A percentile compares a stretch with the other conserved stretches of the same genome.
Evolutionary conservation across 2,888 invertebrate genomes (phyloP).

Genomic region (Nycteola revayana): DNA sequence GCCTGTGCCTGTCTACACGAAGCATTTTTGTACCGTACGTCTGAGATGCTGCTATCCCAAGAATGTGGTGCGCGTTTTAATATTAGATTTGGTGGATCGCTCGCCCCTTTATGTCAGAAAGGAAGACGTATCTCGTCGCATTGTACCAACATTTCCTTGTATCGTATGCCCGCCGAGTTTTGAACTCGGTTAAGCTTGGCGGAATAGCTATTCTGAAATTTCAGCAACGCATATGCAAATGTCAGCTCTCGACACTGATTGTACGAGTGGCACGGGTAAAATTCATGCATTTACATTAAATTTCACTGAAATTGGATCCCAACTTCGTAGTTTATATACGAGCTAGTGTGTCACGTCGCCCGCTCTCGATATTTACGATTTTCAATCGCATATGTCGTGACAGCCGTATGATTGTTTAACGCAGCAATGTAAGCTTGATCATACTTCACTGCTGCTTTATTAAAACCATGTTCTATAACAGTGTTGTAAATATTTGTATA

Average conservation of each 20-base stretch:
- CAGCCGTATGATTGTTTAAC: slow-evolving; percentile 20
- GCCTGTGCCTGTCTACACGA: slow-evolving; percentile 24
- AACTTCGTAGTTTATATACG: slow-evolving; percentile 68
- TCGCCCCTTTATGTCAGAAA: slow-evolving; percentile 51
- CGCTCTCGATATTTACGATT: slow-evolving; percentile 68
- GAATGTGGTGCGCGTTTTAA: slow-evolving; percentile 50
- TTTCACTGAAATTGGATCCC: slow-evolving; percentile 75
- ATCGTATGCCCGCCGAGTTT: slow-evolving; percentile 66
- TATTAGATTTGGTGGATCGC: slow-evolving; percentile 45
- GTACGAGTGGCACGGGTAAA: slow-evolving; percentile 77
- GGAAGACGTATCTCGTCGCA: slow-evolving; percentile 54
- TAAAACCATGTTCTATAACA: no score
- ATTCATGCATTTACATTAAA: slow-evolving; percentile 81
- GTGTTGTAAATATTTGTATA: no score
- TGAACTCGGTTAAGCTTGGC: slow-evolving; percentile 73
- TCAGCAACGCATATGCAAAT: slow-evolving; percentile 80
- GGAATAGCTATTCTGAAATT: slow-evolving; percentile 76
- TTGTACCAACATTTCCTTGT: slow-evolving; percentile 57
- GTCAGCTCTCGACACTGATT: slow-evolving; percentile 80
- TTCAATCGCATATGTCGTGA: slow-evolving; percentile 66
- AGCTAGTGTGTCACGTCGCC: slow-evolving; percentile 62
- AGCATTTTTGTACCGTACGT: slow-evolving; percentile 42
- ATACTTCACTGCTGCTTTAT: not conserved
- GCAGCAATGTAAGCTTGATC: not conserved
- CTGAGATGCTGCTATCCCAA: slow-evolving; percentile 24